Evolutionary conservation across 2,113 vertebrate genomes (phyloP), one percentile per base, ranked within the genome.

Genomic region (Sardina pilchardus): DNA sequence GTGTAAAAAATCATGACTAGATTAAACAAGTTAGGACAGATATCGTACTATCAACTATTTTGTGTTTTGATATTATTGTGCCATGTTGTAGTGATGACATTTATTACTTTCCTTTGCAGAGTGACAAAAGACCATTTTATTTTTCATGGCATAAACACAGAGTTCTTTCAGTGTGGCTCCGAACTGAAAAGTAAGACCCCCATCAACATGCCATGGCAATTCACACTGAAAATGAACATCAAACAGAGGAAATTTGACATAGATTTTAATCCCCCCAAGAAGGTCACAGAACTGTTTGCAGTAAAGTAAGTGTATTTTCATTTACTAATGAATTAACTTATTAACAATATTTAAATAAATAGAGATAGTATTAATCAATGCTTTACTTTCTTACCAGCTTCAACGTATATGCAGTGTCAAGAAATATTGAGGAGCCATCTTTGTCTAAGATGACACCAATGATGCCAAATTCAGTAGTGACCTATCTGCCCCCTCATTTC

Each of bases 121-220:
- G 89, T 43, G 81, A 90, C 91, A 48, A 94, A 93, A 82, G 93
- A 95, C 78, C 81, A 92, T 16, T 94, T 92, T 92, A 1, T 92
- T 84, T 95, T 92, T 90, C 92, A 95, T 19, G 95, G 95, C 9
- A 93, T 95, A 90, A 95, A 93, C 90, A 95, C 94, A 0, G 93
- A 94, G 24, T 71, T 95, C 10, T 94, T 96, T 86, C 94, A 96
- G 90, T 90, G 90, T 83, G 95, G 93, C 2, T 71, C 50, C 0
- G 93, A 95, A 88, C 36, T 94, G 0, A 94, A 92, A 82, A 89
- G 86, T 56, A 95, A 93, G 90, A 47, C 6, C 0, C 48, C 90
- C 0, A 0, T 81, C 4, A 47, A 67, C 16, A n/a, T 96, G n/a
- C 95, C 94, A 0, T 94, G 93, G 94, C 92, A 92, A 43, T 82